A percentile compares a stretch with the other conserved stretches of the same genome.
These are phyloP conservation scores for Proales similis DNA, from an alignment of 1,140 invertebrate species.

Conservation along the genomic window DNA sequence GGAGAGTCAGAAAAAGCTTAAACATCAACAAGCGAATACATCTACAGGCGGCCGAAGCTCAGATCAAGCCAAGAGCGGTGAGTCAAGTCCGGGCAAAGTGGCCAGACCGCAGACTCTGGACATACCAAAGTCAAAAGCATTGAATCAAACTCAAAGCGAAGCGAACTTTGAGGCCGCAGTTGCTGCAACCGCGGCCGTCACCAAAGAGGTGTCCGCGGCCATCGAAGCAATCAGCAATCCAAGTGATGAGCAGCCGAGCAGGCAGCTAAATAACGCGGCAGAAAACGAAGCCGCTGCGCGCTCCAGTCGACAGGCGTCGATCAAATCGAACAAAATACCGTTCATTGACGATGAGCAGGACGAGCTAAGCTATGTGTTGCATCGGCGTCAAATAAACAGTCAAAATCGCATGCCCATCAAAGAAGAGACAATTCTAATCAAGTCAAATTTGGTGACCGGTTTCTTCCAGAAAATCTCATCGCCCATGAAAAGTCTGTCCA, in stretches of 20 bases:
- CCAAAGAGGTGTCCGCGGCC: no score
- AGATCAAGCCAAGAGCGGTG: neutral
- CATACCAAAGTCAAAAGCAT: neutral
- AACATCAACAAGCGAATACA: no score
- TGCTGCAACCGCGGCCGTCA: neutral
- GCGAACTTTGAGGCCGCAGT: neutral
- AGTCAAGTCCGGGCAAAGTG: neutral
- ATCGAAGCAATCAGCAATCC: neutral
- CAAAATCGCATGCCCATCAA: conserved; percentile 20
- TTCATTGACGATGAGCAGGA: conserved; percentile 30
- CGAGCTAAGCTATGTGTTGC: conserved; percentile 25
- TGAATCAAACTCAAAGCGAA: neutral
- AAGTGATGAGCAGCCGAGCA: neutral
- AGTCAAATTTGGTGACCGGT: conserved; percentile 10
- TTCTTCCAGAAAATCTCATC: conserved; percentile 29
- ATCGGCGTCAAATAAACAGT: conserved; percentile 12
- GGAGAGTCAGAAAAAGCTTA: neutral
- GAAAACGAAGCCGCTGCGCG: no score
- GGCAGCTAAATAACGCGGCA: neutral
- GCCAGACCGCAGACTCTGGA: neutral
- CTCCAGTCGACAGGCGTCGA: neutral
- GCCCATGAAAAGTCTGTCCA: conserved; percentile 13
- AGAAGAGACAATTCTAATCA: conserved; percentile 31
- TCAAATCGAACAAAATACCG: neutral
- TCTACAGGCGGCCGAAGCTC: no score